A percentile compares a stretch with the other conserved stretches of the same genome.
Evolutionary conservation across 2,113 vertebrate species (phyloP).

Genomic region (Silurus meridionalis): DNA sequence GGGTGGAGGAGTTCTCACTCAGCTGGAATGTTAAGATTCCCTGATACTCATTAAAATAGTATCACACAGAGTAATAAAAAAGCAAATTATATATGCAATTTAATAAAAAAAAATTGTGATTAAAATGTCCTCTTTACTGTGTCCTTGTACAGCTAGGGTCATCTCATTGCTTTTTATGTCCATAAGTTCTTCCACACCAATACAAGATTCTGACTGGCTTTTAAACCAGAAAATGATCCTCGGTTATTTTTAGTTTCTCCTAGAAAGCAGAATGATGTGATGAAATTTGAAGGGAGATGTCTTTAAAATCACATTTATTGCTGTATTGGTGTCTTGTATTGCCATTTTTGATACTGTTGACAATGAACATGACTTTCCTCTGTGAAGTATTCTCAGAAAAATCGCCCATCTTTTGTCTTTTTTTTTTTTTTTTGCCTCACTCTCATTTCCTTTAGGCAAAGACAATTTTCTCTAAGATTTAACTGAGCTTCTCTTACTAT

Average conservation of each 20-base stretch:
- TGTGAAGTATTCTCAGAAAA: not conserved
- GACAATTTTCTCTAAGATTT: not conserved
- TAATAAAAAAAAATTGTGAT: not conserved
- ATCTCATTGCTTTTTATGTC: not conserved
- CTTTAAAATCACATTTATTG: not conserved
- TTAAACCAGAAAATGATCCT: not conserved
- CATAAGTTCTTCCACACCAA: not conserved
- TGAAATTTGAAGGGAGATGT: not conserved
- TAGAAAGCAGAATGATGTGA: not conserved
- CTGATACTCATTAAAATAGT: conserved; percentile 10
- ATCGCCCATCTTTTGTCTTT: too few relatives aligned
- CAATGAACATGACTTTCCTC: not conserved
- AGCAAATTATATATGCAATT: too few relatives aligned
- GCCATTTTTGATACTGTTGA: not conserved
- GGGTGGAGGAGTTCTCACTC: conserved; percentile 29
- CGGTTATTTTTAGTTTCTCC: not conserved
- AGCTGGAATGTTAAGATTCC: conserved; percentile 44
- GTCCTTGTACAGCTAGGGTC: not conserved
- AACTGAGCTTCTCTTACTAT: not conserved
- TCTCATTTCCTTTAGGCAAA: not conserved
- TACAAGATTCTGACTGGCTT: not conserved
- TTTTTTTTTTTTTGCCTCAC: too few relatives aligned
- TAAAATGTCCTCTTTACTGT: not conserved
- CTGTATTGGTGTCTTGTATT: not conserved
- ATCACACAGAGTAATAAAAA: not conserved